phyloP scores from a whole-genome alignment of 2,888 invertebrate species.

The Stenchaetothrips biformis region DNA sequence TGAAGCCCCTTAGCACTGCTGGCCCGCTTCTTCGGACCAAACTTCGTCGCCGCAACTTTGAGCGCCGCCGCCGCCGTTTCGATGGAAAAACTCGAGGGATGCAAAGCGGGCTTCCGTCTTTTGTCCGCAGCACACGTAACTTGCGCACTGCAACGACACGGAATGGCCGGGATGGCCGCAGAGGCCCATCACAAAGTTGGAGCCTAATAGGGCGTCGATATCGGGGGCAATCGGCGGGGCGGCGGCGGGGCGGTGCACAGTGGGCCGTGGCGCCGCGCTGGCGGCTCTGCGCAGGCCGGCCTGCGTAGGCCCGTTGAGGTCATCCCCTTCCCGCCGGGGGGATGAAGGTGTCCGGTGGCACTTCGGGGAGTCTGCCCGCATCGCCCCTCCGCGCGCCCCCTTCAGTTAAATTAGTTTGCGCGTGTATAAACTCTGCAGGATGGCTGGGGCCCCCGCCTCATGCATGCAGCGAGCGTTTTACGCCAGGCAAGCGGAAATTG shows the following conservation, averaged over 20 bases:
- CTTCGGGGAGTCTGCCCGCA: neutral
- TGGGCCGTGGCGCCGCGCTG: no score
- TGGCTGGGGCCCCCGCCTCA: no score
- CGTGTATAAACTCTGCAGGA: slow-evolving; percentile 8
- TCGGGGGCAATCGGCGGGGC: neutral
- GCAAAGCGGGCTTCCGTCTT: no score
- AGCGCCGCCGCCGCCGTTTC: no score
- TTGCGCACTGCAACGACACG: no score
- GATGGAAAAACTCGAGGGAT: no score
- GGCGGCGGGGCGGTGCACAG: neutral
- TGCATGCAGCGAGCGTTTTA: no score
- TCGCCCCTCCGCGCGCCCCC: neutral
- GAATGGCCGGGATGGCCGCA: neutral
- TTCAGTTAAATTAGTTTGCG: slow-evolving; percentile 12
- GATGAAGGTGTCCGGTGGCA: neutral
- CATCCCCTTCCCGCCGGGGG: neutral
- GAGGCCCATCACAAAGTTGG: slow-evolving; percentile 1
- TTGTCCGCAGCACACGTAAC: no score
- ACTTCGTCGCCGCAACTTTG: no score
- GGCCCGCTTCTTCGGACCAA: no score
- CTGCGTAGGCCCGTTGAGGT: neutral
- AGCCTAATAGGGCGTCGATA: slow-evolving; percentile 7
- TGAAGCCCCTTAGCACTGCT: no score
- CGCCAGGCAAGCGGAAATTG: no score
- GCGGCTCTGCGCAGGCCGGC: neutral